A percentile compares a stretch with the other conserved stretches of the same genome.
These are phyloP conservation scores for Mamestra brassicae DNA, from an alignment of 2,888 invertebrate species.

Conservation along the genomic window DNA sequence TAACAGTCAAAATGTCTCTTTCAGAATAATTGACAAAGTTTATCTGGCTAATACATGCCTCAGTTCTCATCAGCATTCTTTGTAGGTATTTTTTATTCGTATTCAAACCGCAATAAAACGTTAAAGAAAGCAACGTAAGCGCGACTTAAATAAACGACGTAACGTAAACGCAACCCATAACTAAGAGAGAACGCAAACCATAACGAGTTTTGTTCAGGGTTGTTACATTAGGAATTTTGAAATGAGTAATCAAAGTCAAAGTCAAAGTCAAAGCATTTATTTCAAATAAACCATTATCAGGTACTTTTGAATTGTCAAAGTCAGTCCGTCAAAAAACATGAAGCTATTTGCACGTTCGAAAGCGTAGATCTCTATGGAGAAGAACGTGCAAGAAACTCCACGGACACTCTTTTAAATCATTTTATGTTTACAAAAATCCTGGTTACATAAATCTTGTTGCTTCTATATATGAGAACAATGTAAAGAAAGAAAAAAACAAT, in stretches of 20 bases:
- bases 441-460: too few relatives aligned
- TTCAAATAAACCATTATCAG: too few relatives aligned
- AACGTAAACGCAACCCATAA: constrained; percentile 64
- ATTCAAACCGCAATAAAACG: constrained; percentile 65
- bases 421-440: too few relatives aligned
- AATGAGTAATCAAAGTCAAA: too few relatives aligned
- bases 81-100: constrained; percentile 57
- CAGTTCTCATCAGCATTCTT: constrained; percentile 19
- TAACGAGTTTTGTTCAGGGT: constrained; percentile 55
- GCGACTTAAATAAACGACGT: constrained; percentile 62
- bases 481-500: not conserved
- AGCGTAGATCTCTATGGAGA: too few relatives aligned
- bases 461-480: too few relatives aligned
- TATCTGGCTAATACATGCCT: not conserved
- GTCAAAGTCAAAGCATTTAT: too few relatives aligned
- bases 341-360: too few relatives aligned
- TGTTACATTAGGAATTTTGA: constrained; percentile 18
- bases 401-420: too few relatives aligned
- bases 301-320: too few relatives aligned
- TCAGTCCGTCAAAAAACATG: too few relatives aligned
- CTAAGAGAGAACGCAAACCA: constrained; percentile 56
- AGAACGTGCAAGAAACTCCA: too few relatives aligned
- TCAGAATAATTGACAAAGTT: not conserved
- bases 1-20: not conserved
- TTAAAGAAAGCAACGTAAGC: constrained; percentile 60